A percentile compares a stretch with the other conserved stretches of the same genome.
Conservation (phyloP, 2,797 vertebrate genomes). For the Serranus cabrilla region DNA sequence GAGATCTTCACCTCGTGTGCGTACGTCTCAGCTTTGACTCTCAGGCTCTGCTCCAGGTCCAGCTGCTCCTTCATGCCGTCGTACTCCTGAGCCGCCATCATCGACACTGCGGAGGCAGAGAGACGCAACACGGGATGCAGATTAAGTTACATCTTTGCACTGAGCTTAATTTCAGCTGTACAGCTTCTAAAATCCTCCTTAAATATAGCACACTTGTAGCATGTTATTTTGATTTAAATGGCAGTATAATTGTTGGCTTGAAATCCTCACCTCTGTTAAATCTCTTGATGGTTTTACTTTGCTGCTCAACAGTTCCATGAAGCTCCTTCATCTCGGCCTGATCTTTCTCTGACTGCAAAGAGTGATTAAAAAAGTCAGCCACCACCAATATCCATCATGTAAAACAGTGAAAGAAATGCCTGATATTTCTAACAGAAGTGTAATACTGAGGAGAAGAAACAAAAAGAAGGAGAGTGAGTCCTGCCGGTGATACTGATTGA, state of each 20-base stretch:
- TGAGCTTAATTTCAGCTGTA: not conserved
- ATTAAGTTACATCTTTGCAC: not conserved
- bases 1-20: conserved; percentile 84
- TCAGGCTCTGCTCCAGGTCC: conserved; percentile 85
- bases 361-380: not conserved
- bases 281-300: conserved; percentile 87
- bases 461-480: not conserved
- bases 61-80: conserved; percentile 87
- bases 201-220: no score
- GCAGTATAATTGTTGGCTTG: not conserved
- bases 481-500: not conserved
- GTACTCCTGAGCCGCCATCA: conserved; percentile 87
- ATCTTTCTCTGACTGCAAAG: conserved; percentile 79
- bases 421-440: no score
- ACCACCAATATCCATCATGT: no score
- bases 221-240: no score
- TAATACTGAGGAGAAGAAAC: no score
- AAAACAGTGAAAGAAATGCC: not conserved
- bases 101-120: conserved; percentile 78
- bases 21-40: conserved; percentile 85
- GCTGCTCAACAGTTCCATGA: conserved; percentile 78
- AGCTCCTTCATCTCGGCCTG: conserved; percentile 83
- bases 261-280: conserved; percentile 85
- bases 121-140: not conserved
- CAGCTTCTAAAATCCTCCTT: no score